phyloP scores from a whole-genome alignment of 2,888 invertebrate species.

The Halictus ligatus region DNA sequence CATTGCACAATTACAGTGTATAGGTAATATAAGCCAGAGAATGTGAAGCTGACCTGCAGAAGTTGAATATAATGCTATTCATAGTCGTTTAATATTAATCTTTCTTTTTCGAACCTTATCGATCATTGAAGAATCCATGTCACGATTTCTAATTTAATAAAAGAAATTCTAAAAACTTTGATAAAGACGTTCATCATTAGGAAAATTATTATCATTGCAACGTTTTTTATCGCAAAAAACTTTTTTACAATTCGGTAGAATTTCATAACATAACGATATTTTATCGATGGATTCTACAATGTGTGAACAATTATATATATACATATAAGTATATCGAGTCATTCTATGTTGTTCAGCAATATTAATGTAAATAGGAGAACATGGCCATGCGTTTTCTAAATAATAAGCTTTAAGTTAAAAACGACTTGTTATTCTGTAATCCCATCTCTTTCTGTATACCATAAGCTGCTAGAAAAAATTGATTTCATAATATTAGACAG shows the following conservation, averaged over 20 bases:
- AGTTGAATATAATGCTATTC: conserved; percentile 64
- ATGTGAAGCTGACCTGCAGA: conserved; percentile 66
- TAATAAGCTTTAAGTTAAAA: conserved; percentile 50
- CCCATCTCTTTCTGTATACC: conserved; percentile 30
- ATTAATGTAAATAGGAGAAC: conserved; percentile 57
- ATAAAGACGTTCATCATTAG: not conserved
- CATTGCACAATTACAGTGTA: conserved; percentile 81
- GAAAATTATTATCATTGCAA: conserved; percentile 13
- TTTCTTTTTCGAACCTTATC: conserved; percentile 38
- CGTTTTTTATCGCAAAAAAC: conserved; percentile 1
- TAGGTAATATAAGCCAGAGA: conserved; percentile 69
- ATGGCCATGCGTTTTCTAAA: conserved; percentile 56
- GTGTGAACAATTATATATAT: conserved; percentile 18
- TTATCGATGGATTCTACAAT: conserved; percentile 48
- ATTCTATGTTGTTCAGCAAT: conserved; percentile 46
- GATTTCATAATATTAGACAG: conserved; percentile 5
- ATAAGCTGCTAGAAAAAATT: conserved; percentile 10
- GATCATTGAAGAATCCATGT: conserved; percentile 45
- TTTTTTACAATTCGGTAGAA: conserved; percentile 14
- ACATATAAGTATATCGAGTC: conserved; percentile 35
- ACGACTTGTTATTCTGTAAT: conserved; percentile 49
- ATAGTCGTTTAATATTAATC: conserved; percentile 58
- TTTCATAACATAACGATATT: conserved; percentile 1
- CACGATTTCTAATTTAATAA: conserved; percentile 18
- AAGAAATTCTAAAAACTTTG: not conserved